These are phyloP conservation scores for Hippocampus zosterae DNA, from an alignment of 2,113 vertebrate genomes.

Conservation along the genomic window DNA sequence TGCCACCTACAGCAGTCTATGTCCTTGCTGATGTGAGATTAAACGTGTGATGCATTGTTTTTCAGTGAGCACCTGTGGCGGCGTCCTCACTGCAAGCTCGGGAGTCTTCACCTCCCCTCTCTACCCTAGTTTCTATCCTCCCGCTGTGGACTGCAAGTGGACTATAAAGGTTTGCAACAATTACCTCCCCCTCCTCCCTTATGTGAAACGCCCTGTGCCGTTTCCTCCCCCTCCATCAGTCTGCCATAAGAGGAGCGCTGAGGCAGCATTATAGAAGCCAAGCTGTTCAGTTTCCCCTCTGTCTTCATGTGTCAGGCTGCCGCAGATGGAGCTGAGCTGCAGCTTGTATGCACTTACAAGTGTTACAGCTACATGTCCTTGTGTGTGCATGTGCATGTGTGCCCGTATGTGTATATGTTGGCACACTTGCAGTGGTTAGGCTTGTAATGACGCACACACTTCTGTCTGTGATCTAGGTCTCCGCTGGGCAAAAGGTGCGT, in stretches of 20 bases:
- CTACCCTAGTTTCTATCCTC: slow-evolving; percentile 74
- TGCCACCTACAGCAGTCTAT: background rate
- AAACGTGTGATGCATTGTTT: slow-evolving; percentile 5
- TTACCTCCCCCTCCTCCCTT: slow-evolving; percentile 24
- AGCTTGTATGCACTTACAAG: slow-evolving; percentile 24
- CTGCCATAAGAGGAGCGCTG: slow-evolving; percentile 59
- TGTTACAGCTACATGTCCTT: slow-evolving; percentile 6
- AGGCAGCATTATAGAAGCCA: slow-evolving; percentile 63
- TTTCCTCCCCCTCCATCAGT: slow-evolving; percentile 39
- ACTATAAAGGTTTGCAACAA: slow-evolving; percentile 67
- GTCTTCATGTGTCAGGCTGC: slow-evolving; percentile 69
- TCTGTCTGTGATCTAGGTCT: slow-evolving; percentile 59
- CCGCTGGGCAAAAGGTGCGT: slow-evolving; percentile 51
- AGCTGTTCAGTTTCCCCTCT: slow-evolving; percentile 67
- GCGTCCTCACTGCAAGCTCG: slow-evolving; percentile 6
- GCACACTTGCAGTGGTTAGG: slow-evolving; percentile 14
- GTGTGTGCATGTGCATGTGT: background rate
- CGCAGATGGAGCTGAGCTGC: slow-evolving; percentile 47
- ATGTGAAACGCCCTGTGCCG: slow-evolving; percentile 23
- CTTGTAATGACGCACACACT: slow-evolving; percentile 17
- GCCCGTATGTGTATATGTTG: too few species aligned
- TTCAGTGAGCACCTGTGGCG: slow-evolving; percentile 60
- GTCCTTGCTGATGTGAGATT: background rate
- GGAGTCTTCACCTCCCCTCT: slow-evolving; percentile 67
- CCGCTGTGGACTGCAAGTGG: slow-evolving; percentile 69